Conservation (phyloP, 2,888 invertebrate species). For the Asteroscopus sphinx region DNA sequence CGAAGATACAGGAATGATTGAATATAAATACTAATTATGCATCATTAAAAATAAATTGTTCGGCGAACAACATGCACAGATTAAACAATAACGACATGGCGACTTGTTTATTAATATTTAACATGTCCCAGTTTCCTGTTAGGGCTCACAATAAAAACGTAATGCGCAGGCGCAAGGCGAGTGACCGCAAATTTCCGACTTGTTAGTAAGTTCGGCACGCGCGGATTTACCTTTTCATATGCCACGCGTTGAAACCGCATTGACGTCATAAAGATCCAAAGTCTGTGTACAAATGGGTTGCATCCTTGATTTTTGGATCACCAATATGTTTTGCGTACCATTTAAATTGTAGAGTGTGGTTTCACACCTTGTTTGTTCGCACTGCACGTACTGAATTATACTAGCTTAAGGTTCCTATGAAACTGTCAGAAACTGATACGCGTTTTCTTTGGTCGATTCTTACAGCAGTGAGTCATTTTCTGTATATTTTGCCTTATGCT, state of each 20-base stretch:
- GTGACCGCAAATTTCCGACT: constrained; percentile 61
- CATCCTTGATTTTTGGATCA: constrained; percentile 20
- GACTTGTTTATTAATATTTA: constrained; percentile 22
- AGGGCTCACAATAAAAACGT: constrained; percentile 30
- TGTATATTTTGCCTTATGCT: constrained; percentile 1
- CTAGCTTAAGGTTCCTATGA: constrained; percentile 10
- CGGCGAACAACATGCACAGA: background rate
- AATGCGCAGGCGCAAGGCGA: constrained; percentile 8
- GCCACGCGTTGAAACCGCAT: constrained; percentile 55
- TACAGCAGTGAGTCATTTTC: constrained; percentile 21
- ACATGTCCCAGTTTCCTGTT: constrained; percentile 38
- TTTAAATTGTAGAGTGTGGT: constrained; percentile 37
- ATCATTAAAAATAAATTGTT: background rate
- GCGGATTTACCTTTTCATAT: constrained; percentile 36
- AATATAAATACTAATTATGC: background rate
- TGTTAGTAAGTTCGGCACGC: constrained; percentile 64
- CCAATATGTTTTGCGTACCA: background rate
- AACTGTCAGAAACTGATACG: constrained; percentile 6
- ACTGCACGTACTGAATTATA: constrained; percentile 1
- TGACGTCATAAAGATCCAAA: constrained; percentile 50
- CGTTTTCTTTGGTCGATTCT: constrained; percentile 13
- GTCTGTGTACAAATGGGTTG: constrained; percentile 15
- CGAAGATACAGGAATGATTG: background rate
- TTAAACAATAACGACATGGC: constrained; percentile 1
- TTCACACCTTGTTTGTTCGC: constrained; percentile 5